Percentiles rank a stretch among this genome's conserved stretches.
phyloP scores from a whole-genome alignment of 1,140 invertebrate species.

The Gerris buenoi region DNA sequence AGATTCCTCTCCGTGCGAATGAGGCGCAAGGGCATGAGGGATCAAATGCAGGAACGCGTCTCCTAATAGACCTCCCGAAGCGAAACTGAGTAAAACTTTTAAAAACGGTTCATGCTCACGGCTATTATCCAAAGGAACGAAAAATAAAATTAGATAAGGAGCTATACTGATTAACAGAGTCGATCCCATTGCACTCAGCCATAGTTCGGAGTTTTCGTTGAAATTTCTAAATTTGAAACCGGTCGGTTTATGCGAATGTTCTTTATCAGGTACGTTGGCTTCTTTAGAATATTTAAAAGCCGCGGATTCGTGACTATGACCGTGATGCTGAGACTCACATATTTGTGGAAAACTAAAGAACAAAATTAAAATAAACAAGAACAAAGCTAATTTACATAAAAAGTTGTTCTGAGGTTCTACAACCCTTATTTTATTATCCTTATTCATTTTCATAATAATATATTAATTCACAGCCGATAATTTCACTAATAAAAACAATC shows the following conservation, averaged over 20 bases:
- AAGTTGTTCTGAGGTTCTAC: not conserved
- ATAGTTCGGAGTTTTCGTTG: conserved; percentile 38
- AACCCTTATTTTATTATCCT: not conserved
- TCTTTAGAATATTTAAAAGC: conserved; percentile 57
- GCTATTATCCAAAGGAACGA: conserved; percentile 81
- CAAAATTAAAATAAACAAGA: conserved; percentile 27
- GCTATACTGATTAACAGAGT: conserved; percentile 86
- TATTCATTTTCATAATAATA: no score
- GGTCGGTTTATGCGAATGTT: conserved; percentile 12
- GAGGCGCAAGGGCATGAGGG: conserved; percentile 66
- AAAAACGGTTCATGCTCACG: conserved; percentile 66
- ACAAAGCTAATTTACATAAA: not conserved
- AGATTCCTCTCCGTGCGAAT: conserved; percentile 24
- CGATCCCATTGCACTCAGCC: conserved; percentile 69
- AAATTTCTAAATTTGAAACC: conserved; percentile 11
- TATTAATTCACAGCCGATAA: not conserved
- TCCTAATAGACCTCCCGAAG: conserved; percentile 82
- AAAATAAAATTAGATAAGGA: conserved; percentile 83
- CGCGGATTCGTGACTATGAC: conserved; percentile 36
- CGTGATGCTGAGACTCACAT: conserved; percentile 29
- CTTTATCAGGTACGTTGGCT: conserved; percentile 40
- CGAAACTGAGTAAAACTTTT: conserved; percentile 83
- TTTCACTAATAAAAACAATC: no score
- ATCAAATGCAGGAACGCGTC: conserved; percentile 95
- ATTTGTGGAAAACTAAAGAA: conserved; percentile 31